These are phyloP conservation scores for Beroe ovata DNA, from an alignment of 37 sponge, comb jelly and placozoan species.

Conservation along the genomic window DNA sequence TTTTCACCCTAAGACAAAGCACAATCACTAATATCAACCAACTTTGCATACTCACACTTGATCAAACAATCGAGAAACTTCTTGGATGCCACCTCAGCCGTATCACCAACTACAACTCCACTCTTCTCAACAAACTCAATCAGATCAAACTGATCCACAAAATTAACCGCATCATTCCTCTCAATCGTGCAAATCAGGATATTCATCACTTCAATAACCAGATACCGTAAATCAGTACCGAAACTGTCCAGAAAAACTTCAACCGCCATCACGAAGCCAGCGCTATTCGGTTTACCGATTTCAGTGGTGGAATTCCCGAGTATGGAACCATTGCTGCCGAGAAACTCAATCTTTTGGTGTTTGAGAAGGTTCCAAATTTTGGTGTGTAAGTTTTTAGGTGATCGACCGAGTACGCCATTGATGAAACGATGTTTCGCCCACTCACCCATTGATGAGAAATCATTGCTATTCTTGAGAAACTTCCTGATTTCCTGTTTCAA, in stretches of 20 bases:
- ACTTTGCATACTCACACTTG: slow-evolving; percentile 4
- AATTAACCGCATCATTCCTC: background rate
- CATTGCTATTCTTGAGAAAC: background rate
- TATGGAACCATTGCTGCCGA: background rate
- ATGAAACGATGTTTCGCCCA: slow-evolving; percentile 18
- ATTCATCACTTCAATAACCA: slow-evolving; percentile 18
- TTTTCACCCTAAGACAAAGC: background rate
- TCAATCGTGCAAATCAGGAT: background rate
- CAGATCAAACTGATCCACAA: slow-evolving; percentile 14
- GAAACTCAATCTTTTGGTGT: background rate
- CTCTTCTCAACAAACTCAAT: slow-evolving; percentile 9
- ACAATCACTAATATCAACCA: background rate
- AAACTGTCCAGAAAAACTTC: slow-evolving; percentile 10
- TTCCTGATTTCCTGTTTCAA: background rate
- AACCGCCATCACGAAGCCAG: background rate
- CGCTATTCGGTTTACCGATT: background rate
- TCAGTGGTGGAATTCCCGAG: background rate
- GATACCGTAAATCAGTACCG: background rate
- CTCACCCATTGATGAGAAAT: background rate
- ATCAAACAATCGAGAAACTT: slow-evolving; percentile 21
- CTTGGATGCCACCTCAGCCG: background rate
- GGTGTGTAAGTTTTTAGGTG: background rate
- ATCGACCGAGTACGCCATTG: background rate
- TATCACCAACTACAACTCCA: background rate
- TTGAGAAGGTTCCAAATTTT: background rate